A percentile compares a stretch with the other conserved stretches of the same genome.
Evolutionary conservation across 2,797 vertebrate genomes (phyloP).

Genomic region (Bovichtus variegatus): DNA sequence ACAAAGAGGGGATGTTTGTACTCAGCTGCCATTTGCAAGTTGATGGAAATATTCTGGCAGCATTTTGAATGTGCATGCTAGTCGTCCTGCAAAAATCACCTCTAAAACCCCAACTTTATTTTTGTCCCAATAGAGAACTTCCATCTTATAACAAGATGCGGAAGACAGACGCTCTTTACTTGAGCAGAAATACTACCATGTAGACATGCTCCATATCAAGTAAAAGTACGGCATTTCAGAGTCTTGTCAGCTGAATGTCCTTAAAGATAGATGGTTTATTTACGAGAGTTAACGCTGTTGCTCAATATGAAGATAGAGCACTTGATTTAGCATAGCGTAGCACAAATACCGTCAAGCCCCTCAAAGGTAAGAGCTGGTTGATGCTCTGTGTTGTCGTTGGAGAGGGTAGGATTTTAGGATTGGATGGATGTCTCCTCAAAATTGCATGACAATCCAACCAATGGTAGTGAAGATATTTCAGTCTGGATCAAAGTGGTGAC

Average conservation of each 20-base stretch:
- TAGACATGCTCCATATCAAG: background rate
- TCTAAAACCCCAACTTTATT: background rate
- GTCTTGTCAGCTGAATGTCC: background rate
- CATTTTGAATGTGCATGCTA: background rate
- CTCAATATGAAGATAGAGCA: too few species aligned
- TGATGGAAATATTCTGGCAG: conserved; percentile 22
- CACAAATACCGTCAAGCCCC: too few species aligned
- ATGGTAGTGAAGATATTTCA: too few species aligned
- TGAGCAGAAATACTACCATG: background rate
- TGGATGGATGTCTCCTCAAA: too few species aligned
- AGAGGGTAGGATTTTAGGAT: too few species aligned
- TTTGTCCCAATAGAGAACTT: background rate
- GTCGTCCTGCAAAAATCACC: conserved; percentile 12
- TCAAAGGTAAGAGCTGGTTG: too few species aligned
- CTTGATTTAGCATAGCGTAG: too few species aligned
- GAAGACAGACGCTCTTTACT: background rate
- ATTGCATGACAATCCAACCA: too few species aligned
- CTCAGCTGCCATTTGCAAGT: background rate
- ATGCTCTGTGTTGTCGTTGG: too few species aligned
- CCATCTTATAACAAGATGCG: background rate
- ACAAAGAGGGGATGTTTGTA: background rate
- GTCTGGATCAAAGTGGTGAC: too few species aligned
- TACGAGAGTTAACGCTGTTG: too few species aligned
- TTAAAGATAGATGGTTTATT: too few species aligned
- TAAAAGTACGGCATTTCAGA: background rate